Evolutionary conservation across 2,888 invertebrate genomes (phyloP).

Genomic region (Rotaria sp.): DNA sequence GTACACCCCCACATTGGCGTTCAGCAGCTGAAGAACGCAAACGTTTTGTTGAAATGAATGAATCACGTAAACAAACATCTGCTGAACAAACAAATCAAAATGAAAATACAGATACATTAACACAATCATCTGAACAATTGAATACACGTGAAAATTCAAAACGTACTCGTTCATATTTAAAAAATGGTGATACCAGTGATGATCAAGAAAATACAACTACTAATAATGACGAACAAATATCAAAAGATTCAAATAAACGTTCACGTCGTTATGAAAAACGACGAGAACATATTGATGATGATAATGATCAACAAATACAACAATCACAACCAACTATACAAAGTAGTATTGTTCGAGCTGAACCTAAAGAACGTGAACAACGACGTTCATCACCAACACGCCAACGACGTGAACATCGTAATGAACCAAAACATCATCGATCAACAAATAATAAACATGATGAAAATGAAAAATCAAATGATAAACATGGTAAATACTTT

Average conservation of each 20-base stretch:
- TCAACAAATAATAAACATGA: neutral
- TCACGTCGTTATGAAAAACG: neutral
- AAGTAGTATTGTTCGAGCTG: neutral
- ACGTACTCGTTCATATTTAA: neutral
- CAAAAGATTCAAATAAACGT: neutral
- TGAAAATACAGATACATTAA: neutral
- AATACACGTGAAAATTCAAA: neutral
- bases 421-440: neutral
- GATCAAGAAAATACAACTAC: neutral
- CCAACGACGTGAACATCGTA: neutral
- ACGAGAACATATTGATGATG: neutral
- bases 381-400: no score
- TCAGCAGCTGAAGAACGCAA: conserved; percentile 9
- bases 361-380: neutral
- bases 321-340: neutral
- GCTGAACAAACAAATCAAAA: neutral
- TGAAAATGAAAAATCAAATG: neutral
- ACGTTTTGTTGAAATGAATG: neutral
- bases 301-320: neutral
- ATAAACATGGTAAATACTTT: neutral
- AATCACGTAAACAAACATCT: neutral
- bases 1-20: conserved; percentile 37
- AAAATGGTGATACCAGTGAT: neutral
- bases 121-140: neutral
- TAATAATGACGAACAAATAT: neutral